These are phyloP conservation scores for Fulmarus glacialis DNA, from an alignment of 2,113 vertebrate genomes.

Conservation along the genomic window DNA sequence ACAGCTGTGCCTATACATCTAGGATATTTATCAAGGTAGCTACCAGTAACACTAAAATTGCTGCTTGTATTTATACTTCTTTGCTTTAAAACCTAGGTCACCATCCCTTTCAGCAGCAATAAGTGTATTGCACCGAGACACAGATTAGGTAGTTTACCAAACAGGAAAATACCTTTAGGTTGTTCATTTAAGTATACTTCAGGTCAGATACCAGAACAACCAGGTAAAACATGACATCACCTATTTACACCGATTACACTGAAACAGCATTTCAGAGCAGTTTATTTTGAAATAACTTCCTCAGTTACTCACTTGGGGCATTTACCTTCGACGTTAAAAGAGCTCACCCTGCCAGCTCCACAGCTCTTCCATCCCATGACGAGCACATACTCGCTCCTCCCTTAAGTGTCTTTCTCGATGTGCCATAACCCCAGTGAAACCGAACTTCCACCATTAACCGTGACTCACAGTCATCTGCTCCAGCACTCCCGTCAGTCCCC, in stretches of 20 bases:
- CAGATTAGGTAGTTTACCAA: background rate
- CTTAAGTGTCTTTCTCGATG: rapidly evolving
- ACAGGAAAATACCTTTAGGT: background rate
- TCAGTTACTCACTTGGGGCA: background rate
- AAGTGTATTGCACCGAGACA: background rate
- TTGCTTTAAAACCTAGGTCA: background rate
- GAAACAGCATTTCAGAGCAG: background rate
- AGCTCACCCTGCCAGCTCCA: background rate
- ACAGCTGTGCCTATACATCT: background rate
- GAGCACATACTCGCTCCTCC: background rate
- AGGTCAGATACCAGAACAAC: background rate
- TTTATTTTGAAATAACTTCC: background rate
- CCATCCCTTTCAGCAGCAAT: background rate
- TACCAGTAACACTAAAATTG: background rate
- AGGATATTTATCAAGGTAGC: background rate
- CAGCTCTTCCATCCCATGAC: background rate
- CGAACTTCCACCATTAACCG: rapidly evolving
- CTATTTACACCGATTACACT: background rate
- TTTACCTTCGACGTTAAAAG: background rate
- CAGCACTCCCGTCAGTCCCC: rapidly evolving
- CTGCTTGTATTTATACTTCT: background rate
- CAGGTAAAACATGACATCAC: background rate
- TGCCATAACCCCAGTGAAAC: background rate
- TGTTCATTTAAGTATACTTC: background rate
- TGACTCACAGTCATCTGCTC: slow-evolving; percentile 14